Evolutionary conservation across 2,797 vertebrate species (phyloP), one percentile per base, ranked within the genome.

Genomic region (Euthynnus affinis): DNA sequence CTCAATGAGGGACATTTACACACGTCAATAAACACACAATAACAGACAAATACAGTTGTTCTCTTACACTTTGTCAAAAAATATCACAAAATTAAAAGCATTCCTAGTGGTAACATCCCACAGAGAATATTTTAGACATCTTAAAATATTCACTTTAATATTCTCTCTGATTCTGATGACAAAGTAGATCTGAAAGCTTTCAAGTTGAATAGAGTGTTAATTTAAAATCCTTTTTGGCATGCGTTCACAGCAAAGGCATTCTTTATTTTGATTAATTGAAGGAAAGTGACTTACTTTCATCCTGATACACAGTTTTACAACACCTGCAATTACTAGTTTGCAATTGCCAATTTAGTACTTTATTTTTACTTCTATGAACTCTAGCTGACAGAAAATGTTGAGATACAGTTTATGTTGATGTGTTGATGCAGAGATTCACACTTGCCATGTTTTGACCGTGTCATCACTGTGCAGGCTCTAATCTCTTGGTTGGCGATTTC

Each of bases 401-500:
- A 61, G 40, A 59, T 58, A 60, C 20, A 60, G 25, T 55, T 71
- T 67, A 56, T 70, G 62, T 61, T 63, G 76, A 79, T 76, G 77
- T 81, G 72, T 61, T 51, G 57, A 72, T 48, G 64, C 23, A 44
- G 64, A 56, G 18, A 15, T 42, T 77, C 40, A 57, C 15, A 76
- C 68, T 62, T 61, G 66, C 51, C 51, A 27, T 9, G 40, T 61
- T 71, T 53, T 48, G 57, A 15, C 44, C 20, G 75, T 40, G 29
- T 46, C 14, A 2, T 91, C 80, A 94, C 85, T 91, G 92, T 5
- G 90, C 89, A 9, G 87, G 44, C 51, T 92, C 91, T 0, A 66
- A 32, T 40, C 71, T 93, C 87, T 80, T 91, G 32, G 60, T 59
- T 29, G 84, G 58, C 0, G 84, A 87, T 2, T 74, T 88, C 81